Conservation (phyloP, 2,797 vertebrate genomes). For the Halcyon badia region DNA sequence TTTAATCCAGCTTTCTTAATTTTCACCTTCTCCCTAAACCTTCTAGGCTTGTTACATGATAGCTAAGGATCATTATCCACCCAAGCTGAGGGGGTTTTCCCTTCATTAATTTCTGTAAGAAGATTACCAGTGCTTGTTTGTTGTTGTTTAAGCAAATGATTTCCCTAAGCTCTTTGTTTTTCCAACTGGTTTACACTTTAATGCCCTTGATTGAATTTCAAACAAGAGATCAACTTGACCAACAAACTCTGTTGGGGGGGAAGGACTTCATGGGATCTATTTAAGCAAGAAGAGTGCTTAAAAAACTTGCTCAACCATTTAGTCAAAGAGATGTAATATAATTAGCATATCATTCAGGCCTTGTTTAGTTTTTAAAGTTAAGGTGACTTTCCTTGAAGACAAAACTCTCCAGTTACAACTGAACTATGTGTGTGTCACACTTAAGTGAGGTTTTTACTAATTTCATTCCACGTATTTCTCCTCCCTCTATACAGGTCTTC, state of each 20-base stretch:
- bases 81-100: slow-evolving; percentile 83
- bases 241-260: slow-evolving; percentile 79
- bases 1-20: slow-evolving; percentile 92
- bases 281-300: slow-evolving; percentile 30
- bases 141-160: slow-evolving; percentile 98
- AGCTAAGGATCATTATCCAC: slow-evolving; percentile 83
- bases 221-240: slow-evolving; percentile 92
- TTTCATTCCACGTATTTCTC: not conserved
- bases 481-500: not conserved
- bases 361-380: slow-evolving; percentile 67
- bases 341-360: slow-evolving; percentile 78
- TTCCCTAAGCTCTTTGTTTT: slow-evolving; percentile 99
- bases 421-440: not conserved
- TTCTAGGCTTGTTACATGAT: slow-evolving; percentile 90
- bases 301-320: slow-evolving; percentile 50
- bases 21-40: slow-evolving; percentile 95
- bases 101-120: slow-evolving; percentile 99
- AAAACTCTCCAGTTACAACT: slow-evolving; percentile 21
- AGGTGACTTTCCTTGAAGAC: slow-evolving; percentile 60
- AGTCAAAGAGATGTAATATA: slow-evolving; percentile 79
- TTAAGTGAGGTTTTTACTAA: not conserved
- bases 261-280: slow-evolving; percentile 50
- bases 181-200: slow-evolving; percentile 99
- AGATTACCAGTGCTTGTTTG: slow-evolving; percentile 97
- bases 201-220: slow-evolving; percentile 97